These are phyloP conservation scores for Troides oblongomaculatus DNA, from an alignment of 2,888 invertebrate species.

Conservation along the genomic window DNA sequence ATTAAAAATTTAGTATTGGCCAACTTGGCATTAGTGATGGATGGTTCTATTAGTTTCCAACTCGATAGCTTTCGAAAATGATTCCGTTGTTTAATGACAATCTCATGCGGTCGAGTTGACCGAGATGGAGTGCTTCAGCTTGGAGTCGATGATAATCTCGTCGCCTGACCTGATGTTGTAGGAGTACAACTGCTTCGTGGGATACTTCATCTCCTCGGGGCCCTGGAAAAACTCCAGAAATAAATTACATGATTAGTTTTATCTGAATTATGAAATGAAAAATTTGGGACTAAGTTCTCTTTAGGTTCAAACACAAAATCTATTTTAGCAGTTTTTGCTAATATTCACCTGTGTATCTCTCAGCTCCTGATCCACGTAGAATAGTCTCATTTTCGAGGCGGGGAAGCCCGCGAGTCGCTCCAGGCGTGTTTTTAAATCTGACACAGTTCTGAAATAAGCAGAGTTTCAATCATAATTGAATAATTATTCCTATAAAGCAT, in stretches of 20 bases:
- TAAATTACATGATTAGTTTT: conserved; percentile 22
- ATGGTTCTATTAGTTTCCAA: conserved; percentile 2
- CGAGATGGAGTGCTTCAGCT: conserved; percentile 80
- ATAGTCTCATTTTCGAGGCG: conserved; percentile 91
- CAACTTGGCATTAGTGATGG: conserved; percentile 18
- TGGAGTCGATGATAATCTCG: conserved; percentile 93
- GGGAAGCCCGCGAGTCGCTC: conserved; percentile 91
- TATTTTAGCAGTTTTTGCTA: neutral
- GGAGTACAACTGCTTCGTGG: conserved; percentile 93
- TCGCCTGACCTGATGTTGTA: conserved; percentile 94
- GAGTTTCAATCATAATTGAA: neutral
- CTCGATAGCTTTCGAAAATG: conserved; percentile 19
- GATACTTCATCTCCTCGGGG: conserved; percentile 93
- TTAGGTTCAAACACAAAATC: neutral
- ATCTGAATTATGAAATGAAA: neutral
- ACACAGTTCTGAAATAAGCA: conserved; percentile 83
- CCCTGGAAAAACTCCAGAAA: conserved; percentile 68
- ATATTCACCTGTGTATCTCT: conserved; percentile 78
- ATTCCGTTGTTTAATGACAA: neutral
- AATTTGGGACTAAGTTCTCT: neutral
- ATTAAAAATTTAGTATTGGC: conserved; percentile 1
- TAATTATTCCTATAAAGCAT: too few relatives aligned
- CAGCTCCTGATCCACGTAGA: conserved; percentile 91
- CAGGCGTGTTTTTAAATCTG: conserved; percentile 89
- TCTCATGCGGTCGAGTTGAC: conserved; percentile 52